These are phyloP conservation scores for Lordiphosa stackelbergi DNA, from an alignment of 1,140 invertebrate genomes.

Conservation along the genomic window DNA sequence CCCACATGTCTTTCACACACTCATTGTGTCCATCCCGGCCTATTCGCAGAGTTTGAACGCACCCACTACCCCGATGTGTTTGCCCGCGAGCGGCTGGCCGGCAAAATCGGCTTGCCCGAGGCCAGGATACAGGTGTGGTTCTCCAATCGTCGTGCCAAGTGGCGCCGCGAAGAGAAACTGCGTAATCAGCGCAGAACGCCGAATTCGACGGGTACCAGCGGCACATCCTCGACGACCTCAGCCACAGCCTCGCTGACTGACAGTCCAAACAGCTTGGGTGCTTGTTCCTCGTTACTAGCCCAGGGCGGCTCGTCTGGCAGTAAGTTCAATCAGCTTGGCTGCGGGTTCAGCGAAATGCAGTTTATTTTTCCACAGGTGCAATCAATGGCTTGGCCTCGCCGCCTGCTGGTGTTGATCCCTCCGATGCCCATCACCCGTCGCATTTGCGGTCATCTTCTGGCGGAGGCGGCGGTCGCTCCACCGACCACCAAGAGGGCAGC, in stretches of 20 bases:
- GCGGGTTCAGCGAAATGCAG: no score
- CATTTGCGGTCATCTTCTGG: slow-evolving; percentile 19
- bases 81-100: slow-evolving; percentile 94
- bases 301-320: slow-evolving; percentile 28
- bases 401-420: slow-evolving; percentile 10
- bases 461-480: slow-evolving; percentile 4
- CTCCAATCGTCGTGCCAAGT: slow-evolving; percentile 98
- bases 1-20: background rate
- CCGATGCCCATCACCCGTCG: slow-evolving; percentile 20
- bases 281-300: slow-evolving; percentile 46
- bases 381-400: slow-evolving; percentile 37
- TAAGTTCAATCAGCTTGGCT: slow-evolving; percentile 21
- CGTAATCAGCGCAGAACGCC: slow-evolving; percentile 86
- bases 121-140: slow-evolving; percentile 99
- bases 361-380: slow-evolving; percentile 24
- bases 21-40: background rate
- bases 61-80: slow-evolving; percentile 92
- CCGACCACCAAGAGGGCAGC: slow-evolving; percentile 18
- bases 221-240: slow-evolving; percentile 49
- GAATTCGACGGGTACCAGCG: slow-evolving; percentile 52
- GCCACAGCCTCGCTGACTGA: slow-evolving; percentile 44
- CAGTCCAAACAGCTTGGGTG: slow-evolving; percentile 56
- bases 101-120: slow-evolving; percentile 97
- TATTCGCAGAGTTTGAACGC: slow-evolving; percentile 87
- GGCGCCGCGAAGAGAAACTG: slow-evolving; percentile 97